phyloP scores from a whole-genome alignment of 2,888 invertebrate genomes.

The Teleogryllus oceanicus region DNA sequence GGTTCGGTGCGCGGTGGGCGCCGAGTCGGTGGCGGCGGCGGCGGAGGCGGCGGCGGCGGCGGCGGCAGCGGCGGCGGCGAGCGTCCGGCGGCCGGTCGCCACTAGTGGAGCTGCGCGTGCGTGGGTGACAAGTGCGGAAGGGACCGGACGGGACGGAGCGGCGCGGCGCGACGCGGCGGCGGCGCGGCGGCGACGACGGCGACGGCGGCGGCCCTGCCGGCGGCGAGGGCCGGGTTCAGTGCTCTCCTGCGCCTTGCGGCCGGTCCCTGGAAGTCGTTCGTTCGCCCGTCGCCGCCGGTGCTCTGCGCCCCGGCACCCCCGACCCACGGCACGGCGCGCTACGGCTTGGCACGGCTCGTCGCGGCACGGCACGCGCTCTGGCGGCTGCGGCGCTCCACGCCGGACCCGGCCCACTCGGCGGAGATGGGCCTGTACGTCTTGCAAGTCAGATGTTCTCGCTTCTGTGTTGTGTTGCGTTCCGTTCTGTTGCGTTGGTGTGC shows the following conservation, averaged over 20 bases:
- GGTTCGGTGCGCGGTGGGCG: too few species aligned
- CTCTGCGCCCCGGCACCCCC: slow-evolving; percentile 49
- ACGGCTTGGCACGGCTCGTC: slow-evolving; percentile 67
- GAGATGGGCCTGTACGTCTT: slow-evolving; percentile 38
- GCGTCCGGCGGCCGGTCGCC: slow-evolving; percentile 12
- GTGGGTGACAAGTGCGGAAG: slow-evolving; percentile 40
- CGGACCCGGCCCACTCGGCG: slow-evolving; percentile 34
- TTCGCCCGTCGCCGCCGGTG: slow-evolving; percentile 49
- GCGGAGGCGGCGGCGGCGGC: too few species aligned
- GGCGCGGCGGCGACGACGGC: slow-evolving; percentile 38
- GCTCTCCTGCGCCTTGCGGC: slow-evolving; percentile 1
- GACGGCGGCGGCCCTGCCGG: slow-evolving; percentile 45
- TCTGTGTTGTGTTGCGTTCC: slow-evolving; percentile 9
- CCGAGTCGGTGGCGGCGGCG: too few species aligned
- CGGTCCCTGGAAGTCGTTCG: slow-evolving; percentile 44
- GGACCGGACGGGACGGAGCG: slow-evolving; percentile 3
- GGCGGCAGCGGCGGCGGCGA: neutral
- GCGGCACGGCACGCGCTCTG: slow-evolving; percentile 69
- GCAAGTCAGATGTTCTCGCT: slow-evolving; percentile 5
- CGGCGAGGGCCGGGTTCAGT: slow-evolving; percentile 47
- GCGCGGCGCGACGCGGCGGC: neutral
- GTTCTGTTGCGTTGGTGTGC: slow-evolving; percentile 9
- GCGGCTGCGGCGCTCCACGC: slow-evolving; percentile 53
- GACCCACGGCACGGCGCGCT: slow-evolving; percentile 59
- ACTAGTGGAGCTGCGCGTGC: slow-evolving; percentile 22